A percentile compares a stretch with the other conserved stretches of the same genome.
phyloP scores from a whole-genome alignment of 2,888 invertebrate genomes.

The Clunio marinus region DNA sequence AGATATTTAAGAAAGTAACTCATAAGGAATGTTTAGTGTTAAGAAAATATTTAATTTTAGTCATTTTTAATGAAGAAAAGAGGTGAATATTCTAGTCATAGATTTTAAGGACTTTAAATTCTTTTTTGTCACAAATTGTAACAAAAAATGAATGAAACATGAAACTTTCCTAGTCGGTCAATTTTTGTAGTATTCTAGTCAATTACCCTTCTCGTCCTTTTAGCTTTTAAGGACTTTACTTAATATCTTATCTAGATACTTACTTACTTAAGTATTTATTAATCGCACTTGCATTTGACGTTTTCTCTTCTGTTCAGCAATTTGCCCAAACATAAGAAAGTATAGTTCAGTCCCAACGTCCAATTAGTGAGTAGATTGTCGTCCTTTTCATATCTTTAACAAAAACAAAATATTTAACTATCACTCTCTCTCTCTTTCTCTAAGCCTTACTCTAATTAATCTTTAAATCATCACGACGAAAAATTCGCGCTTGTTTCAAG shows the following conservation, averaged over 20 bases:
- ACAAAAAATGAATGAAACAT: background rate
- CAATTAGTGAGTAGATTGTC: constrained; percentile 36
- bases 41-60: background rate
- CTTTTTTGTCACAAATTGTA: background rate
- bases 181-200: constrained; percentile 29
- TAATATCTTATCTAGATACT: background rate
- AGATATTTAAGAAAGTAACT: constrained; percentile 40
- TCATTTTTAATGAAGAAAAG: no score
- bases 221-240: constrained; percentile 3
- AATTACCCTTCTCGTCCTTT: no score
- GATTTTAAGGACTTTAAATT: no score
- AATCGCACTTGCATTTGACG: background rate
- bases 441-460: no score
- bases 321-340: constrained; percentile 37
- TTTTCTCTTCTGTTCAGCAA: background rate
- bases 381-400: background rate
- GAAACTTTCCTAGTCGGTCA: constrained; percentile 32
- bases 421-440: no score
- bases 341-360: constrained; percentile 42
- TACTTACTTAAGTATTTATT: background rate
- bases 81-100: constrained; percentile 8
- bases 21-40: background rate
- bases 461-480: no score
- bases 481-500: no score
- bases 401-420: no score